Evolutionary conservation across 2,113 vertebrate genomes (phyloP), one percentile per base, ranked within the genome.

Genomic region (Misgurnus anguillicaudatus): DNA sequence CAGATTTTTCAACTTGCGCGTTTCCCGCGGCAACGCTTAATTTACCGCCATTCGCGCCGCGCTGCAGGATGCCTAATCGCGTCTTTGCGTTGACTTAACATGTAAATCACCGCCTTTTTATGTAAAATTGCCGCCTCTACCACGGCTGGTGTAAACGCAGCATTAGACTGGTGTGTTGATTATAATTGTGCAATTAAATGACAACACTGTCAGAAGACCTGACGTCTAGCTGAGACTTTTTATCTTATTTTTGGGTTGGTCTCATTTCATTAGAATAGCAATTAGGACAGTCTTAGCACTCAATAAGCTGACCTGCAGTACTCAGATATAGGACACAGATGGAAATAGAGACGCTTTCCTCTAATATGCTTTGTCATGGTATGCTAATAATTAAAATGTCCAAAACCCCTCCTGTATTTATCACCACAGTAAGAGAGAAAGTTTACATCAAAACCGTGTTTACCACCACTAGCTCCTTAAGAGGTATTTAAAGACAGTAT

Each of bases 201-300:
- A 78, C 73, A 57, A 70, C 39, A 63, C 68, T 51, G 36, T 77
- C 66, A 82, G 55, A 78, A 63, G 74, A 64, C 53, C 61, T 69
- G 57, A 83, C 60, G 21, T 80, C 70, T 80, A 75, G 78, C 80
- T 5, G 8, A 83, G 81, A 79, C 78, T 31, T 31, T 85, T 66
- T 70, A 42, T 79, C 63, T 69, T 85, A 83, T 85, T 83, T 85
- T 81, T 78, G 84, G 24, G 81, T 81, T 81, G 84, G 76, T 83
- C 84, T 81, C 81, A 85, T 85, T 85, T 85, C 53, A 85, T 85
- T 80, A 85, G 84, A 85, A 85, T 85, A 83, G 84, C 75, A 85
- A 85, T 83, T 85, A 85, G 84, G 84, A 79, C 84, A 83, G 70
- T 41, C 72, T 76, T 81, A 81, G 79, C 84, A 66, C 84, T 83